Evolutionary conservation across 2,888 invertebrate species (phyloP), one percentile per base, ranked within the genome.

Genomic region (Agonopterix arenella): DNA sequence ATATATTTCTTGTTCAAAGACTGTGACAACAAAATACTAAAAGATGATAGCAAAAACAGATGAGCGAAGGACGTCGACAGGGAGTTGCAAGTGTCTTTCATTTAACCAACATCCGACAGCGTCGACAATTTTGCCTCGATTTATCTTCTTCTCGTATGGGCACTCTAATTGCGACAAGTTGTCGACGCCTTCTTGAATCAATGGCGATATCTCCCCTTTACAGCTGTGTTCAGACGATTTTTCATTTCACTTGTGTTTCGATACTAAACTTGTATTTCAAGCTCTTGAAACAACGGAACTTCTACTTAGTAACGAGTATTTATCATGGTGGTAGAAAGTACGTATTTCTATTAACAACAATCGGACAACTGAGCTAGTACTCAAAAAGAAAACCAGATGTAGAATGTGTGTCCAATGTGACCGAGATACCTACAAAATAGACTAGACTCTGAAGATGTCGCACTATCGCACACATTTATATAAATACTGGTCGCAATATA

Each of bases 101-200:
- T 54, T 59, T 58, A 42, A 16, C 11, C 44, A 44, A 49, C 44
- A 46, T 36, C 41, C 41, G 47, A 44, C 46, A 70, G 62, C 62
- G 57, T 44, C 59, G 41, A 54, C 54, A 53, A 57, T 43, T 42
- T 36, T 43, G 58, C 51, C 55, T 57, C 66, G 55, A 70, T 70
- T 67, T 70, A 68, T 70, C 65, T 65, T 68, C 60, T 57, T 58
- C 52, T 37, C 52, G 55, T 67, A 62, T 62, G 58, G 56, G 54
- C 59, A 60, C 60, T 64, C 64, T 75, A 75, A 75, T 73, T 73
- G 70, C 67, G 62, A 71, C 68, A 68, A 68, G 58, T 66, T 63
- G 72, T 65, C 68, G 65, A 62, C 66, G 46, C 52, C 47, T 47
- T 45, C 51, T 45, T 47, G 45, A 41, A 52, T 52, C 47, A 45